Conservation (phyloP, 2,888 invertebrate species). For the Erpobdella octoculata region DNA sequence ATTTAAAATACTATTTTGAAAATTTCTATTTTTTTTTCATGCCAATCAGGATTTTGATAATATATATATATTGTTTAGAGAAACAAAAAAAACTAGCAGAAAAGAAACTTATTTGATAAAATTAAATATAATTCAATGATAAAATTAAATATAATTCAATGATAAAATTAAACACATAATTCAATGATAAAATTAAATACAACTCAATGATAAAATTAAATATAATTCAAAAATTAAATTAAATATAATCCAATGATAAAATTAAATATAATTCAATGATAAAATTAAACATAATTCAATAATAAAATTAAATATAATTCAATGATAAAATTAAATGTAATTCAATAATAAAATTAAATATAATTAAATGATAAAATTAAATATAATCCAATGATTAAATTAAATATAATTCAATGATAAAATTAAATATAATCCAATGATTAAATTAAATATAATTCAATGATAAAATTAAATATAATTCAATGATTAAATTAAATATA, state of each 20-base stretch:
- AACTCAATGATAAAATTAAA: neutral
- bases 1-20: too few species aligned
- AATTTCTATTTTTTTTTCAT: neutral
- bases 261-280: neutral
- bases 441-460: neutral
- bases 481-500: neutral
- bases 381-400: neutral
- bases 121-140: neutral
- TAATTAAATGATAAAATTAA: neutral
- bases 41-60: neutral
- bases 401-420: neutral
- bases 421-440: neutral
- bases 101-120: neutral
- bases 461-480: neutral
- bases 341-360: neutral
- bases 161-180: neutral
- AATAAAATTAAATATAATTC: neutral
- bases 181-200: neutral
- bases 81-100: neutral
- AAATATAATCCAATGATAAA: neutral
- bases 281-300: neutral
- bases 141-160: neutral
- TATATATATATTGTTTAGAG: too few species aligned
- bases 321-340: neutral
- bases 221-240: neutral